These are phyloP conservation scores for Agonopterix arenella DNA, from an alignment of 2,888 invertebrate species.

Conservation along the genomic window DNA sequence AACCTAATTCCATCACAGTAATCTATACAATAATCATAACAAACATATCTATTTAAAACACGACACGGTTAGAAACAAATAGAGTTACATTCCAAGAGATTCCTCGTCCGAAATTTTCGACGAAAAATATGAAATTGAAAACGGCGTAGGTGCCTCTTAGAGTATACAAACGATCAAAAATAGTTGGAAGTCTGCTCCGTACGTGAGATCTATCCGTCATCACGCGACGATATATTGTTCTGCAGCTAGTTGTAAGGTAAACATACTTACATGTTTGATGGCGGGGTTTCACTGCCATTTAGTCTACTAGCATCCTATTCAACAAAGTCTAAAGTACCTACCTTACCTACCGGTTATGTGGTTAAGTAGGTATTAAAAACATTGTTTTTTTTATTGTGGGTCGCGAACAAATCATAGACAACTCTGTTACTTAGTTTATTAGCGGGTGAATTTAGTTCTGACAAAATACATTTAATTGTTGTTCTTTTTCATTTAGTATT, in stretches of 20 bases:
- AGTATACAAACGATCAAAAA: slow-evolving; percentile 38
- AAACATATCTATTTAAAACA: slow-evolving; percentile 1
- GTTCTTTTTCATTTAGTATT: too few relatives aligned
- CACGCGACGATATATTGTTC: slow-evolving; percentile 45
- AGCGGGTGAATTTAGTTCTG: too few relatives aligned
- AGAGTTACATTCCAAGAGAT: slow-evolving; percentile 4
- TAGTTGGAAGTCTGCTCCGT: slow-evolving; percentile 25
- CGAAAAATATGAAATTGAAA: slow-evolving; percentile 10
- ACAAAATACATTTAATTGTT: too few relatives aligned
- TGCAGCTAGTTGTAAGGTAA: slow-evolving; percentile 18
- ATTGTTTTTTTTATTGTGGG: too few relatives aligned
- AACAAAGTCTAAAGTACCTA: too few relatives aligned
- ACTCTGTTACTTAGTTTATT: too few relatives aligned
- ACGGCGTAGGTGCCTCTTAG: slow-evolving; percentile 2
- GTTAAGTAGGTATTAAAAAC: too few relatives aligned
- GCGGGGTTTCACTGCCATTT: slow-evolving; percentile 22
- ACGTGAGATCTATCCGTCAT: slow-evolving; percentile 50
- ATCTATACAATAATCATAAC: neutral
- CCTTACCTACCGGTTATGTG: too few relatives aligned
- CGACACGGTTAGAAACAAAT: slow-evolving; percentile 4
- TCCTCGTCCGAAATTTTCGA: neutral
- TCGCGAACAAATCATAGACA: too few relatives aligned
- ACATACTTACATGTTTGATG: slow-evolving; percentile 25
- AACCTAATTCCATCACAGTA: too few relatives aligned
- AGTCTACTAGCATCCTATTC: too few relatives aligned